Conservation (phyloP, 2,113 vertebrate species). For the Cavia aperea region DNA sequence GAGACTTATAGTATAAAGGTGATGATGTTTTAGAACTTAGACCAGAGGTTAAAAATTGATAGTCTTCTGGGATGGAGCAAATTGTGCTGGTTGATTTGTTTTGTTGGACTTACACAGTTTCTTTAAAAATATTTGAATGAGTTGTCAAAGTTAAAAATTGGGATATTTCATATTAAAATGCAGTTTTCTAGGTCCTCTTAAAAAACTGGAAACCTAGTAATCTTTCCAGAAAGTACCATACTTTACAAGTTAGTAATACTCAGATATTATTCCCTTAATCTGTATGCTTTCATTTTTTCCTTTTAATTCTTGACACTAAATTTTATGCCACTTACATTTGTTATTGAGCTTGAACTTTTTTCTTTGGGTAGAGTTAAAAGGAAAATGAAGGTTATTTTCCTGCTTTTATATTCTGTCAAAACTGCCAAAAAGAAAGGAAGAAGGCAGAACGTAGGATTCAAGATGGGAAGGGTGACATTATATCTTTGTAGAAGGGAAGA, state of each 20-base stretch:
- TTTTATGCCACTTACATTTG: neutral
- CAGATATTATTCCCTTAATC: neutral
- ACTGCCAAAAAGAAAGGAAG: neutral
- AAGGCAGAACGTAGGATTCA: neutral
- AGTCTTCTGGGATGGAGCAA: neutral
- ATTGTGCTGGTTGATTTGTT: neutral
- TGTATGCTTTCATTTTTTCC: neutral
- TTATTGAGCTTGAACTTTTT: neutral
- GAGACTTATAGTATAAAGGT: neutral
- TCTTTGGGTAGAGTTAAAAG: constrained; percentile 8
- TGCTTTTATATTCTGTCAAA: neutral
- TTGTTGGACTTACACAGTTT: neutral
- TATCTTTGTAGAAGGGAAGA: neutral
- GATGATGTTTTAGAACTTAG: neutral
- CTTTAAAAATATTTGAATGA: constrained; percentile 9
- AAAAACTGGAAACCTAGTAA: neutral
- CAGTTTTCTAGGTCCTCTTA: neutral
- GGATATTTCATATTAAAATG: constrained; percentile 21
- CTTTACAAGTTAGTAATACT: neutral
- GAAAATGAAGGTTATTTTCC: neutral
- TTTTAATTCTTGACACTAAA: neutral
- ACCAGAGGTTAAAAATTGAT: neutral
- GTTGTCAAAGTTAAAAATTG: neutral
- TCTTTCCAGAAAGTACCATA: neutral
- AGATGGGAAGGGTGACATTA: neutral